Percentiles rank a stretch among this genome's conserved stretches.
These are phyloP conservation scores for Zaprionus ghesquierei DNA, from an alignment of 1,140 invertebrate genomes.

Conservation along the genomic window DNA sequence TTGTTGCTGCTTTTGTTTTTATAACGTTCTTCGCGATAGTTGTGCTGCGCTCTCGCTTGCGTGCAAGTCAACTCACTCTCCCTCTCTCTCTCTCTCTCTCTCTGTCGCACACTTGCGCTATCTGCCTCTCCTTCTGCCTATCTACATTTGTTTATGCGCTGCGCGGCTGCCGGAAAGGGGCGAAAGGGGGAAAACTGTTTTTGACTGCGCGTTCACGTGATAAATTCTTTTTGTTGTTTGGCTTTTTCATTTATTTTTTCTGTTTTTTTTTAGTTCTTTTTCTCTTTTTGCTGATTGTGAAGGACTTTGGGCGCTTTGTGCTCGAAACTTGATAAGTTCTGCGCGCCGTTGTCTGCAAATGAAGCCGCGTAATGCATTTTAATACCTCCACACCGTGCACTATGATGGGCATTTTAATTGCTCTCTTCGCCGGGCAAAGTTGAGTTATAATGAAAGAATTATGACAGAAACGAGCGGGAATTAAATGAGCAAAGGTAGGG, in stretches of 20 bases:
- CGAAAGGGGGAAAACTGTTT: conserved; percentile 45
- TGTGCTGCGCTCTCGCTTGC: conserved; percentile 1
- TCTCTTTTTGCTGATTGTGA: conserved; percentile 30
- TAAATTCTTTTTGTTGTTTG: conserved; percentile 41
- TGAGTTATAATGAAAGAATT: conserved; percentile 1
- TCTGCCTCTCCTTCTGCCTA: neutral
- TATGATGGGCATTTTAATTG: conserved; percentile 19
- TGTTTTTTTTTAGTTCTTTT: neutral
- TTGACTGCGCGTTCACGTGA: conserved; percentile 64
- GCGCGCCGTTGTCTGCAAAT: conserved; percentile 27
- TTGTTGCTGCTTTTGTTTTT: conserved; percentile 77
- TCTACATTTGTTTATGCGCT: conserved; percentile 23
- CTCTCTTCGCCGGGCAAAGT: neutral
- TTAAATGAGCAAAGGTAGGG: neutral
- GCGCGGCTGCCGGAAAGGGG: neutral
- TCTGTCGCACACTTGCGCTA: neutral
- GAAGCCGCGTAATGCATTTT: conserved; percentile 25
- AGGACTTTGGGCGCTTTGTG: conserved; percentile 44
- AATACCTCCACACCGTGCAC: conserved; percentile 1
- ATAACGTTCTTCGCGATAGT: conserved; percentile 65
- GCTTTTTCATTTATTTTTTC: conserved; percentile 18
- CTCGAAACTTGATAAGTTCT: conserved; percentile 49
- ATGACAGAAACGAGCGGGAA: neutral
- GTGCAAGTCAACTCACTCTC: neutral
- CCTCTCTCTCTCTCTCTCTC: neutral